Conservation (phyloP, 2,888 invertebrate genomes). For the Hymenopus coronatus region DNA sequence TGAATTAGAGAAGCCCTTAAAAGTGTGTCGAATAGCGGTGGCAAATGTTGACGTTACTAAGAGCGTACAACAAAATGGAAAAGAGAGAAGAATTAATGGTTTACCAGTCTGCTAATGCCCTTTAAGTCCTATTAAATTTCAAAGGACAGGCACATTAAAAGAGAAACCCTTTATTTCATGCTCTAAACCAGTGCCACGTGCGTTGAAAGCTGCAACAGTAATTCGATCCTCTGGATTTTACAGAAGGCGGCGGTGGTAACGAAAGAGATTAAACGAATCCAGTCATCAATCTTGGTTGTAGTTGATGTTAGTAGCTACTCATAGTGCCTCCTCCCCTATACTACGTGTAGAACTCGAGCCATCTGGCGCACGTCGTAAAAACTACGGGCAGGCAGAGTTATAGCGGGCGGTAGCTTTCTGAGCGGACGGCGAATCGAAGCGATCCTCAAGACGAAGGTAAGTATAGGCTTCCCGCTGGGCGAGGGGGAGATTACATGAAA, state of each 20-base stretch:
- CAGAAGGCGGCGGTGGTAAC: neutral
- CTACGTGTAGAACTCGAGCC: conserved; percentile 17
- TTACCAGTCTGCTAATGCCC: neutral
- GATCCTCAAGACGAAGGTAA: neutral
- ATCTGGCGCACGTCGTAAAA: conserved; percentile 26
- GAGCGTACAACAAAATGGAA: neutral
- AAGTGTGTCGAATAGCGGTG: neutral
- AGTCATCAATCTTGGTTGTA: conserved; percentile 24
- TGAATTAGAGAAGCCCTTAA: neutral
- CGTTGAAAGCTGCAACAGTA: neutral
- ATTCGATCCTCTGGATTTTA: neutral
- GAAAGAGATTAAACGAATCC: conserved; percentile 26
- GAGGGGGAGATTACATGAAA: neutral
- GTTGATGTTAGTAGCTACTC: conserved; percentile 12
- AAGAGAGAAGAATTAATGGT: neutral
- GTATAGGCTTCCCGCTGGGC: neutral
- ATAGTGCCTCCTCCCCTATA: neutral
- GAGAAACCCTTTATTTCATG: neutral
- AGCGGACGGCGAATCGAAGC: neutral
- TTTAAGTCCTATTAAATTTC: neutral
- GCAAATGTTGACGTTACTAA: neutral
- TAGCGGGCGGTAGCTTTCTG: neutral
- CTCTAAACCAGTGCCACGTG: neutral
- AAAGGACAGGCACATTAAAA: neutral
- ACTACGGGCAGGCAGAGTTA: conserved; percentile 7